Conservation (phyloP, 2,113 vertebrate genomes). For the Oryzias woworae region DNA sequence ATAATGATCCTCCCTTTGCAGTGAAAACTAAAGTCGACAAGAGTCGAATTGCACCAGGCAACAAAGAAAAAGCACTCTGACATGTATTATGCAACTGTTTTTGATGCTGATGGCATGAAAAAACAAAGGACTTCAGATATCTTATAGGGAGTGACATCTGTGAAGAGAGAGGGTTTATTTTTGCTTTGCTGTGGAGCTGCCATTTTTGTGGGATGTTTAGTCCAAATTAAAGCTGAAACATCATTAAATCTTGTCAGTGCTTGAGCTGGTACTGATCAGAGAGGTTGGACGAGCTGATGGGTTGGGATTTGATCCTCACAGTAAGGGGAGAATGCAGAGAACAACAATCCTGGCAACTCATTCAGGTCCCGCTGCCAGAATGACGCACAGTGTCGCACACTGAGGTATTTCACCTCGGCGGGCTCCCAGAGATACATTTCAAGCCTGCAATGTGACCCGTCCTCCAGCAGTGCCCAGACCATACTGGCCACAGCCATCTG, state of each 20-base stretch:
- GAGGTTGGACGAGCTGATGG: conserved; percentile 17
- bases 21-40: too few relatives aligned
- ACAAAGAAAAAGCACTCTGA: too few relatives aligned
- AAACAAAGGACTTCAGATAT: too few relatives aligned
- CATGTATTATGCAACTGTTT: too few relatives aligned
- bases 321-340: conserved; percentile 45
- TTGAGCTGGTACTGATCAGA: conserved; percentile 25
- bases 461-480: conserved; percentile 38
- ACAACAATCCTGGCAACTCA: conserved; percentile 55
- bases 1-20: too few relatives aligned
- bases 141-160: too few relatives aligned
- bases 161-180: too few relatives aligned
- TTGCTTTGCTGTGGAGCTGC: too few relatives aligned
- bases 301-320: conserved; percentile 47
- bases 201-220: too few relatives aligned
- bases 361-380: conserved; percentile 50
- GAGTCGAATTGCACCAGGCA: too few relatives aligned
- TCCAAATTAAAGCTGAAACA: too few relatives aligned
- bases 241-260: background rate
- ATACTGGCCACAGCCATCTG: conserved; percentile 39
- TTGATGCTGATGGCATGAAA: too few relatives aligned
- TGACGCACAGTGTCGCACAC: conserved; percentile 50
- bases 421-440: conserved; percentile 41
- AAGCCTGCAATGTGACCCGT: conserved; percentile 14
- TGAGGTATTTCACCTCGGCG: background rate